A percentile compares a stretch with the other conserved stretches of the same genome.
phyloP scores from a whole-genome alignment of 2,113 vertebrate genomes.

The Eretmochelys imbricata region DNA sequence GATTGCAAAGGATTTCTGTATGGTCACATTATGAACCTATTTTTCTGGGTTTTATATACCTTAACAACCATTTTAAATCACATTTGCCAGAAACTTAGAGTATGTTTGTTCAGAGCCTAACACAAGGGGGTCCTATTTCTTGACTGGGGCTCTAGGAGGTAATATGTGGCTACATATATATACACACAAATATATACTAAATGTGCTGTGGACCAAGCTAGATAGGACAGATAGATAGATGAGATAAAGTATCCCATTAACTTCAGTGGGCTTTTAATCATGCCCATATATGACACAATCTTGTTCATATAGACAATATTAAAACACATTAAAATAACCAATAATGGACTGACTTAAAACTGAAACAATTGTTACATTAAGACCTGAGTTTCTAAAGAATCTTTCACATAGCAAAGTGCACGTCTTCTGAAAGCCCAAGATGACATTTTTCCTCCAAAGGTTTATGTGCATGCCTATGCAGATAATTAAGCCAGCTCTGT shows the following conservation, averaged over 20 bases:
- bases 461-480: neutral
- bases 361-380: neutral
- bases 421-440: neutral
- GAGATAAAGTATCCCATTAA: neutral
- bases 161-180: neutral
- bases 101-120: neutral
- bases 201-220: neutral
- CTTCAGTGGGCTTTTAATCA: neutral
- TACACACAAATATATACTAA: neutral
- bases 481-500: neutral
- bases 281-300: neutral
- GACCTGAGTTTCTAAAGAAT: neutral
- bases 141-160: neutral
- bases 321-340: neutral
- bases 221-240: neutral
- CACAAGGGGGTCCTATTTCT: neutral
- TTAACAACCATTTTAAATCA: constrained; percentile 62
- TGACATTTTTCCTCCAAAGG: neutral
- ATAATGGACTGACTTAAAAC: neutral
- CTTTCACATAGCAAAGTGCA: neutral
- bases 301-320: neutral
- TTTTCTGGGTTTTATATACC: constrained; percentile 56
- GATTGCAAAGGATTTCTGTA: neutral
- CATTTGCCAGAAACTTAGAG: neutral
- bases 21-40: constrained; percentile 41